A percentile compares a stretch with the other conserved stretches of the same genome.
Evolutionary conservation across 2,797 vertebrate genomes (phyloP).

Genomic region (Hydrophis major): DNA sequence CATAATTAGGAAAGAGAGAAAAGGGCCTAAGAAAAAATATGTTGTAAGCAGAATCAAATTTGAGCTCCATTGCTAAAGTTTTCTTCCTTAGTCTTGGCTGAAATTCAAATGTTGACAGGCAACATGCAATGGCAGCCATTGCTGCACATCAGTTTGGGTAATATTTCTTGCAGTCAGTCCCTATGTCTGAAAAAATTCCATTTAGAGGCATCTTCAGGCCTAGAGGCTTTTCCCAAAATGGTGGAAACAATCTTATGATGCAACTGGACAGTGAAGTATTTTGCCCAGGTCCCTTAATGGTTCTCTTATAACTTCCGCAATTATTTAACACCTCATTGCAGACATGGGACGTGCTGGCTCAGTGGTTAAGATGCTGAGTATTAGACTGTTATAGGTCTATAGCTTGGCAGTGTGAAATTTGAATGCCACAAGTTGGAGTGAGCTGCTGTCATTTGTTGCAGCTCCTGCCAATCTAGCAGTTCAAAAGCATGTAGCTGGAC

Average conservation of each 20-base stretch:
- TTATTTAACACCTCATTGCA: neutral
- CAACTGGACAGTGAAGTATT: neutral
- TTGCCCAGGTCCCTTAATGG: neutral
- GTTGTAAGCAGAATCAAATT: neutral
- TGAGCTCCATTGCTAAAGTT: neutral
- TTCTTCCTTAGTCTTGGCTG: neutral
- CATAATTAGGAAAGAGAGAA: neutral
- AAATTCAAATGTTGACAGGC: neutral
- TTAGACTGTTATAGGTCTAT: neutral
- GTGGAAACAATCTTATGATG: neutral
- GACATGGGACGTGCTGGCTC: neutral
- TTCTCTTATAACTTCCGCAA: neutral
- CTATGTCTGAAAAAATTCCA: neutral
- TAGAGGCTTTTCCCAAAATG: neutral
- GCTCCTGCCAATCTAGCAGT: neutral
- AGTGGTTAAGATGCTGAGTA: neutral
- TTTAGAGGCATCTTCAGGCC: neutral
- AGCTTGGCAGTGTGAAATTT: neutral
- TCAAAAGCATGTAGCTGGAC: neutral
- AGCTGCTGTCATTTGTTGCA: neutral
- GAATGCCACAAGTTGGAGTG: neutral
- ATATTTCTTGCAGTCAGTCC: neutral
- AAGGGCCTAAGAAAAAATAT: neutral
- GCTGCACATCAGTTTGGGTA: neutral
- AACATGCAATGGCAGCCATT: neutral